Evolutionary conservation across 2,888 invertebrate genomes (phyloP).

Genomic region (Agonopterix subpropinquella): DNA sequence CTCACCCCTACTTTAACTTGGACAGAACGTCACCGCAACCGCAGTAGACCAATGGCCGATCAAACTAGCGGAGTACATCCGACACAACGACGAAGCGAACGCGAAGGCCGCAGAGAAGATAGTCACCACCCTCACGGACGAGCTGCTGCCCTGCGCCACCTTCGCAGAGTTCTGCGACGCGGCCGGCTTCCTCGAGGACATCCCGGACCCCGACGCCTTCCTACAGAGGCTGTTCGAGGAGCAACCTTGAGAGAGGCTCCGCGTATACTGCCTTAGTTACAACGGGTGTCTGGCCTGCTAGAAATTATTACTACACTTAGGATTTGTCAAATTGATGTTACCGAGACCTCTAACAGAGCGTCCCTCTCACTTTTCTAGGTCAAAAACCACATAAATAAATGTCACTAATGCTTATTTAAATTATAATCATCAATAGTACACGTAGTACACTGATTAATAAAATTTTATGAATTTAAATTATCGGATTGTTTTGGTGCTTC

Average conservation of each 20-base stretch:
- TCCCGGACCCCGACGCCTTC: slow-evolving; percentile 77
- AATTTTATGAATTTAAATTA: slow-evolving; percentile 8
- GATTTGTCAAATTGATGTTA: slow-evolving; percentile 18
- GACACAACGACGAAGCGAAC: slow-evolving; percentile 94
- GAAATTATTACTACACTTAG: no score
- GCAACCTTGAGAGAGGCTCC: slow-evolving; percentile 47
- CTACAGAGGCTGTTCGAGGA: slow-evolving; percentile 45
- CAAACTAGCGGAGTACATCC: slow-evolving; percentile 92
- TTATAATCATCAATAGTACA: slow-evolving; percentile 9
- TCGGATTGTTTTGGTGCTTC: slow-evolving; percentile 16
- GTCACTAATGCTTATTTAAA: slow-evolving; percentile 16
- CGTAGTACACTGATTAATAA: slow-evolving; percentile 7
- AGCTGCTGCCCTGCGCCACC: slow-evolving; percentile 91
- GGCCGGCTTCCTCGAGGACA: slow-evolving; percentile 83
- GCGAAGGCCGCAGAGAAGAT: slow-evolving; percentile 91
- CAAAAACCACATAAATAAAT: slow-evolving; percentile 21
- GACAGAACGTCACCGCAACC: slow-evolving; percentile 81
- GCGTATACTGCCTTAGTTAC: slow-evolving; percentile 41
- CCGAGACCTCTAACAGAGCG: slow-evolving; percentile 16
- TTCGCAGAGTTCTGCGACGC: slow-evolving; percentile 96
- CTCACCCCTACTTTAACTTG: background rate
- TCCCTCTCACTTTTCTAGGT: slow-evolving; percentile 29
- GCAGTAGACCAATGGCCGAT: slow-evolving; percentile 92
- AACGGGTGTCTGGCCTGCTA: slow-evolving; percentile 46
- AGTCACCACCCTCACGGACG: slow-evolving; percentile 88